Evolutionary conservation across 1,140 invertebrate species (phyloP).

Genomic region (Vanessa tameamea): DNA sequence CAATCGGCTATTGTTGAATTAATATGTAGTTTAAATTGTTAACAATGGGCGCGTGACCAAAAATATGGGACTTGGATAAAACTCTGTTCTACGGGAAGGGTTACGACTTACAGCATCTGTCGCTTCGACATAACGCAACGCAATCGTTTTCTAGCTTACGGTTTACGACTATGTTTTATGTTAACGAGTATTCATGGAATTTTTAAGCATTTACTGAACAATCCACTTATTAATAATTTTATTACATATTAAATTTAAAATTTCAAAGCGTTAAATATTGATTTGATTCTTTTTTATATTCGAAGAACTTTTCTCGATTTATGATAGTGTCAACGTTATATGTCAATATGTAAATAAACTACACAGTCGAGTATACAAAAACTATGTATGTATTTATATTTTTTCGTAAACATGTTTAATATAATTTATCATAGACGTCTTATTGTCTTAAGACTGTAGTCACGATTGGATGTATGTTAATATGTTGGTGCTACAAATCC

Average conservation of each 20-base stretch:
- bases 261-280: no score
- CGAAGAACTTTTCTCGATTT: no score
- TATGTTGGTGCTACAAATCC: no score
- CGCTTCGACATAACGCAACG: background rate
- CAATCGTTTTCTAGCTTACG: constrained; percentile 12
- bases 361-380: no score
- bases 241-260: background rate
- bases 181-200: constrained; percentile 13
- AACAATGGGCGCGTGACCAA: constrained; percentile 62
- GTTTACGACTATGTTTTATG: constrained; percentile 19
- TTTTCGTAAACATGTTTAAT: no score
- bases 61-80: constrained; percentile 55
- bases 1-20: constrained; percentile 57
- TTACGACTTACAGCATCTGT: constrained; percentile 50
- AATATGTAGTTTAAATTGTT: constrained; percentile 53
- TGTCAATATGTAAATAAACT: no score
- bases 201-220: constrained; percentile 6
- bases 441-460: no score
- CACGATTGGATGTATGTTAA: no score
- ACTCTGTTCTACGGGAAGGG: constrained; percentile 41
- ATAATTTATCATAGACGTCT: no score
- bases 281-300: no score
- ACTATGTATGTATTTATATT: no score
- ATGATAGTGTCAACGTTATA: no score
- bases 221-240: background rate